These are phyloP conservation scores for Ethmia dodecea DNA, from an alignment of 2,888 invertebrate species.

Conservation along the genomic window DNA sequence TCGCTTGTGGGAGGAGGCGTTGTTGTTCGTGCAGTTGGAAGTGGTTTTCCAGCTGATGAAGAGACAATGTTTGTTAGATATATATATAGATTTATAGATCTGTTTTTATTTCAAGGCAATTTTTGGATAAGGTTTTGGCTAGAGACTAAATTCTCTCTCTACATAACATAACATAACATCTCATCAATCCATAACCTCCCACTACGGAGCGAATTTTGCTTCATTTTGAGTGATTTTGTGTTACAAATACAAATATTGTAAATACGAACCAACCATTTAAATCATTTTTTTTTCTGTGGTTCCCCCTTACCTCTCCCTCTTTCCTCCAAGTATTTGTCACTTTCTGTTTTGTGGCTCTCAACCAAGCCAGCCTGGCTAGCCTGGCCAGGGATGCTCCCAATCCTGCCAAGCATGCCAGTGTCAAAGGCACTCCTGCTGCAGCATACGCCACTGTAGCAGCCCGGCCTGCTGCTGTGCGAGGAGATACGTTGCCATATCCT, in stretches of 20 bases:
- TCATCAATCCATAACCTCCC: too few relatives aligned
- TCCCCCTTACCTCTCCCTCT: slow-evolving; percentile 54
- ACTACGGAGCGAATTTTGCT: too few relatives aligned
- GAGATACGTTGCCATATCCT: slow-evolving; percentile 93
- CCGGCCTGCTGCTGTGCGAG: slow-evolving; percentile 89
- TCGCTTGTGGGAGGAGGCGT: slow-evolving; percentile 58
- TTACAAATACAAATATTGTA: too few relatives aligned
- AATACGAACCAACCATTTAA: too few relatives aligned
- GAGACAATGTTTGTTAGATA: background rate
- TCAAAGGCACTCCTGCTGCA: slow-evolving; percentile 90
- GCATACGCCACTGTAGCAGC: slow-evolving; percentile 92
- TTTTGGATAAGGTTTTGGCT: too few relatives aligned
- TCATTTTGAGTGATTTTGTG: too few relatives aligned
- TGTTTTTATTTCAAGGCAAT: too few relatives aligned
- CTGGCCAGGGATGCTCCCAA: slow-evolving; percentile 89
- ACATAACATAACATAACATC: too few relatives aligned
- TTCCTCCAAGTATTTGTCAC: slow-evolving; percentile 61
- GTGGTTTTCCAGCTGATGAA: slow-evolving; percentile 58
- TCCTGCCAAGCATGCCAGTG: slow-evolving; percentile 90
- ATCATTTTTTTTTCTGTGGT: too few relatives aligned
- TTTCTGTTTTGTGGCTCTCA: slow-evolving; percentile 59
- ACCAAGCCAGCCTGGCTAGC: slow-evolving; percentile 81
- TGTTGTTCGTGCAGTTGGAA: slow-evolving; percentile 72
- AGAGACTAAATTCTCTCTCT: too few relatives aligned
- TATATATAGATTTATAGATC: too few relatives aligned